Evolutionary conservation across 1,140 invertebrate species (phyloP).

Genomic region (Cydia strobilella): DNA sequence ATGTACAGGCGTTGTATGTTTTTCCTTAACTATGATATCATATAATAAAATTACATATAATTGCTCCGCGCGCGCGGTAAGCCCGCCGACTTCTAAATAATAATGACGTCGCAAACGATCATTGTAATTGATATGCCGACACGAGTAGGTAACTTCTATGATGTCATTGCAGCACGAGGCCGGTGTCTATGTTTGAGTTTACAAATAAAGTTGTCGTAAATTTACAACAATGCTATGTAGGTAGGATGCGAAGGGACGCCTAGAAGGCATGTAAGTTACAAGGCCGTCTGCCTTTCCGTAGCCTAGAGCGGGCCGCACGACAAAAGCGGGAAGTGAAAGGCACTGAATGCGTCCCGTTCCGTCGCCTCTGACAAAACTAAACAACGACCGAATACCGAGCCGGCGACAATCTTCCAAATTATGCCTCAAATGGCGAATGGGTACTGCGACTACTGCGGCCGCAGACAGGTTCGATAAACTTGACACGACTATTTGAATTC

Average conservation of each 20-base stretch:
- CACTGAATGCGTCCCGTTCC: slow-evolving; percentile 73
- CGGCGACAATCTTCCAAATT: slow-evolving; percentile 39
- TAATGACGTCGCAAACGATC: slow-evolving; percentile 30
- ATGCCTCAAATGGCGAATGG: slow-evolving; percentile 39
- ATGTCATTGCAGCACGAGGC: slow-evolving; percentile 46
- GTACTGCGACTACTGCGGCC: slow-evolving; percentile 31
- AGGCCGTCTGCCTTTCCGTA: slow-evolving; percentile 74
- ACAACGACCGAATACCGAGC: slow-evolving; percentile 4
- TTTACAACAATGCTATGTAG: slow-evolving; percentile 39
- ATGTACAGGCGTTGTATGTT: slow-evolving; percentile 56
- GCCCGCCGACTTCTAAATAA: slow-evolving; percentile 28
- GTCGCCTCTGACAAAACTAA: slow-evolving; percentile 45
- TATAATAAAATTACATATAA: slow-evolving; percentile 55
- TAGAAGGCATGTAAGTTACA: slow-evolving; percentile 65
- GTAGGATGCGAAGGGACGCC: slow-evolving; percentile 64
- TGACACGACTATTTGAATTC: slow-evolving; percentile 34
- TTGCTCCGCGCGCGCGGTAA: slow-evolving; percentile 25
- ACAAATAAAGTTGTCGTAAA: slow-evolving; percentile 21
- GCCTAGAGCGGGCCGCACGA: slow-evolving; percentile 63
- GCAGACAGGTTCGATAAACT: slow-evolving; percentile 38
- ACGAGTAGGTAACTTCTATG: slow-evolving; percentile 34
- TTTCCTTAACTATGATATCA: slow-evolving; percentile 67
- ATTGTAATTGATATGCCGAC: slow-evolving; percentile 31
- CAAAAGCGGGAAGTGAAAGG: slow-evolving; percentile 80
- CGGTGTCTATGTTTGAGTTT: slow-evolving; percentile 33